Base-by-base conservation (phyloP, 2,888 invertebrate genomes). In the Brachypalpus laphriformis region DNA sequence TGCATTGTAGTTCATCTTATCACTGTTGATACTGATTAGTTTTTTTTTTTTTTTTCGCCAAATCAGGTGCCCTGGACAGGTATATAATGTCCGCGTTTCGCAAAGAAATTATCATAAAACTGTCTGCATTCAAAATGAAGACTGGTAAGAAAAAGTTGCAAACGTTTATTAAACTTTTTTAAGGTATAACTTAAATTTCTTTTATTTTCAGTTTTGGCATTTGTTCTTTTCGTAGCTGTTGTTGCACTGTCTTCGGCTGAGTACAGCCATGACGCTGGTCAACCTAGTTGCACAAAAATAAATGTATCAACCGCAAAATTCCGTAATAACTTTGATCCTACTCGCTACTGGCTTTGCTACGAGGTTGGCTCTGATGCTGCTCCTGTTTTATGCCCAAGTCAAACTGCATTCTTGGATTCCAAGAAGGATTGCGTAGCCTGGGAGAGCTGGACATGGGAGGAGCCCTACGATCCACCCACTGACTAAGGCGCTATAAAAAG, bases 391-490 rank as follows among this genome's bases (percentile, higher is more conserved):
- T 90, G 90, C 49, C 89, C 90, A 1, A 16, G 20, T n/a, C 82
- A 89, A 9, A 88, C 63, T 3, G 82, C 51, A 5, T 90, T 87
- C 22, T 3, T 90, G 61, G 87, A 89, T 3, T 89, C 89, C 16
- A 3, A 80, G 2, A 90, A 88, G 75, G 80, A 88, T 6, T 90
- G 90, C 47, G 90, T 91, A 0, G 25, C 14, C 45, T 90, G 90
- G 90, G 75, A 86, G 0, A 87, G 89, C 2, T 91, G 90, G 90
- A 11, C 76, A n/a, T 90, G 91, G 91, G 89, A 89, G 78, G 81
- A 72, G 40, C 90, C 90, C 3, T 54, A 68, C 6, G 82, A 87
- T 34, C 89, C 90, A n/a, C 72, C 82, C 76, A 82, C 82, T 37
- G 66, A 18, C 18, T 80, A 78, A 56, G 31, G 7, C 31, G 16